Evolutionary conservation across 1,140 invertebrate species (phyloP), one percentile per base, ranked within the genome.

Genomic region (Macrobrachium rosenbergii): DNA sequence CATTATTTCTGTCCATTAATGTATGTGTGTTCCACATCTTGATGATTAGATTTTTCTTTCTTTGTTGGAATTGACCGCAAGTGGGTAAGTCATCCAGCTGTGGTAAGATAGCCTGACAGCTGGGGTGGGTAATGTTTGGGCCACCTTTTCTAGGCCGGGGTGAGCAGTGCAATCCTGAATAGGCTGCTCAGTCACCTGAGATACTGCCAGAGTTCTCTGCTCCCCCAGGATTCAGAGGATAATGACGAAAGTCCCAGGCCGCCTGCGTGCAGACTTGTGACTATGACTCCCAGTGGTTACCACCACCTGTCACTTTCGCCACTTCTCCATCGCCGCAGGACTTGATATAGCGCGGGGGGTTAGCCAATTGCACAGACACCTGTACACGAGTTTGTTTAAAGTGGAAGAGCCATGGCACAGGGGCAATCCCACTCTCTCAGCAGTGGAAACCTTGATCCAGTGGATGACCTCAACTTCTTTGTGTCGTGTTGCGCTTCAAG

Each of bases 81-180:
- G 19, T 23, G 73, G 73, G 45, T 76, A 37, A 11, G n/a, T 43
- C 73, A 37, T 23, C 8, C 19, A 43, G 23, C n/a, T 45, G 73
- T 43, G 43, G 23, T 45, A 37, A 43, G n/a, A 10, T 43, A 45
- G 10, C 73, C 73, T 11, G 73, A 43, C 8, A 11, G 6, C n/a
- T 6, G 73, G 21, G 43, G 43, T 43, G 19, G 73, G 23, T 43
- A 37, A 10, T 76, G 5, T 76, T 76, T 76, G 45, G 73, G 73
- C 73, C 73, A 76, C 73, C 73, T 76, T 76, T 76, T 76, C 73
- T 76, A 76, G 73, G 43, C 10, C 73, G 43, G 28, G 77, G 59
- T 21, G n/a, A 59, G 77, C 77, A 79, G 77, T 19, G 58, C 77
- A n/a, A 45, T 45, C 77, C 77, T 79, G 37, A 79, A 79, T 11